Conservation (phyloP, 2,888 invertebrate species). For the Buathra laborator region DNA sequence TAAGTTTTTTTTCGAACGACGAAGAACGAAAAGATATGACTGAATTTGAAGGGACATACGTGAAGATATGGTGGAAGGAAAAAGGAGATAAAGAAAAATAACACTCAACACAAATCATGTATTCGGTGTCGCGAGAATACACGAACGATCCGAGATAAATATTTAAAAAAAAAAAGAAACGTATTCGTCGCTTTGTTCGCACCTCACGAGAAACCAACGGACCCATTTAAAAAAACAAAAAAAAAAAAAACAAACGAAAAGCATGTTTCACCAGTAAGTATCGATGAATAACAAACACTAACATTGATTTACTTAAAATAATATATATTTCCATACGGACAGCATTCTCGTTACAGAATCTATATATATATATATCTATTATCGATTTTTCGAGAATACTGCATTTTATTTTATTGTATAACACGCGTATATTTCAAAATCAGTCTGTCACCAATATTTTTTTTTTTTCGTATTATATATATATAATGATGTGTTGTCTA, state of each 20-base stretch:
- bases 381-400: conserved; percentile 45
- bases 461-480: conserved; percentile 33
- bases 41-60: conserved; percentile 62
- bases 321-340: conserved; percentile 68
- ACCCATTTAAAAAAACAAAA: not conserved
- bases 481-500: conserved; percentile 31
- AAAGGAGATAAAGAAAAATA: conserved; percentile 41
- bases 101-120: conserved; percentile 74
- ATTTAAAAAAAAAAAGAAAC: conserved; percentile 71
- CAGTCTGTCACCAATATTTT: conserved; percentile 59
- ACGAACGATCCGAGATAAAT: conserved; percentile 70
- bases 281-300: not conserved
- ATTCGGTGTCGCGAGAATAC: conserved; percentile 71
- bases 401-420: conserved; percentile 45
- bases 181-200: conserved; percentile 50
- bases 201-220: conserved; percentile 33
- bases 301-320: conserved; percentile 59
- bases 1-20: conserved; percentile 61
- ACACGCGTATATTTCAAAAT: conserved; percentile 46
- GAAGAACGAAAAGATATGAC: conserved; percentile 62
- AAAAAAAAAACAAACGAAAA: not conserved
- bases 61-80: conserved; percentile 13
- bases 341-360: conserved; percentile 54
- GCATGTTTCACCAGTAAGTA: conserved; percentile 33
- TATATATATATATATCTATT: conserved; percentile 32